Percentiles rank a stretch among this genome's conserved stretches.
These are phyloP conservation scores for Luffia ferchaultella DNA, from an alignment of 2,888 invertebrate genomes.

Conservation along the genomic window DNA sequence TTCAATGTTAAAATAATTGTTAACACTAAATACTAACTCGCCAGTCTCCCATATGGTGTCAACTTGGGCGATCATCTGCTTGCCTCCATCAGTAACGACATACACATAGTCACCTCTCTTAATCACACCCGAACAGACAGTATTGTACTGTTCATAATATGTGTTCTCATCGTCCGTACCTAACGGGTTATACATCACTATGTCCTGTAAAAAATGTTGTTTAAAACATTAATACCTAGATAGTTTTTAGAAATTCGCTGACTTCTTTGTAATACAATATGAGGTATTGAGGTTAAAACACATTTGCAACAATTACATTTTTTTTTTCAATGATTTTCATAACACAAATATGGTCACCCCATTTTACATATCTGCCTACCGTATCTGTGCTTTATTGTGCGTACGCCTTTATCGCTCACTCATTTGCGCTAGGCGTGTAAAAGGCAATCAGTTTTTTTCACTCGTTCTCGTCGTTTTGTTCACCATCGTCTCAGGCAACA, in stretches of 20 bases:
- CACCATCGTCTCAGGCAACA: too few species aligned
- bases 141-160: conserved; percentile 94
- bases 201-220: conserved; percentile 69
- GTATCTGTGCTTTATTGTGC: too few species aligned
- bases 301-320: conserved; percentile 5
- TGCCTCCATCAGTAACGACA: conserved; percentile 89
- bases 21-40: conserved; percentile 78
- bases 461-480: too few species aligned
- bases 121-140: conserved; percentile 81
- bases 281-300: conserved; percentile 5
- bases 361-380: too few species aligned
- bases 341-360: too few species aligned
- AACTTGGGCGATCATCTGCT: conserved; percentile 91
- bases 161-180: conserved; percentile 79
- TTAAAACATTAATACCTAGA: conserved; percentile 12
- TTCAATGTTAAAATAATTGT: too few species aligned
- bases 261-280: conserved; percentile 5
- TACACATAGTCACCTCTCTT: conserved; percentile 96
- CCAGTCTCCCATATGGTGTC: conserved; percentile 94
- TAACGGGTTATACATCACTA: conserved; percentile 73
- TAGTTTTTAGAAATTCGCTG: neutral
- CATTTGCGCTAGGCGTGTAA: too few species aligned
- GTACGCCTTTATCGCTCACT: too few species aligned
- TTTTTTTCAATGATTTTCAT: too few species aligned
- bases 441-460: too few species aligned